These are phyloP conservation scores for Agrotis ipsilon DNA, from an alignment of 2,888 invertebrate genomes.

Conservation along the genomic window DNA sequence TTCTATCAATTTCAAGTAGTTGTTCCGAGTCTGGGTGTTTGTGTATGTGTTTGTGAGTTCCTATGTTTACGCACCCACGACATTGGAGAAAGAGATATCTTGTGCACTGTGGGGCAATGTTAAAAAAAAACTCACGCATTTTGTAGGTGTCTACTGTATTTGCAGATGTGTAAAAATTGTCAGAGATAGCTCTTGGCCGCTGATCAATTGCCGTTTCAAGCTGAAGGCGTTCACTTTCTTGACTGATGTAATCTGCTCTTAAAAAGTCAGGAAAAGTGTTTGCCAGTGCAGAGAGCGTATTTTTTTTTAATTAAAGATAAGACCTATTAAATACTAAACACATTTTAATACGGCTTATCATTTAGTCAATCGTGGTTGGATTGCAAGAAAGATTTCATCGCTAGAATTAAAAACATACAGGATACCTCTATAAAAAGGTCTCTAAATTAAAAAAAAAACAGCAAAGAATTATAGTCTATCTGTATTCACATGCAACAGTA, in stretches of 20 bases:
- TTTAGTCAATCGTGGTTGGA: background rate
- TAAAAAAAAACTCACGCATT: too few species aligned
- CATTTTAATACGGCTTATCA: background rate
- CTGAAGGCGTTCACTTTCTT: background rate
- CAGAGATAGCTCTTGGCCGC: background rate
- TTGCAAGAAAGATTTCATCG: slow-evolving; percentile 1
- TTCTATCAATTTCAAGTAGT: too few species aligned
- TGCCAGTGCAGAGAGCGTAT: too few species aligned
- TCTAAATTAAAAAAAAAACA: slow-evolving; percentile 11
- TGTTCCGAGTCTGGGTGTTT: too few species aligned
- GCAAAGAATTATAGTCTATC: slow-evolving; percentile 19
- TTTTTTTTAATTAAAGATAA: too few species aligned
- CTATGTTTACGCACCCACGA: too few species aligned
- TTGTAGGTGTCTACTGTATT: too few species aligned
- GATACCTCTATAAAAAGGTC: background rate
- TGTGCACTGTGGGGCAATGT: too few species aligned
- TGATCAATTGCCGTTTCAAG: background rate
- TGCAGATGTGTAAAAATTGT: too few species aligned
- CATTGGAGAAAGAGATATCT: too few species aligned
- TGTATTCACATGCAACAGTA: slow-evolving; percentile 29
- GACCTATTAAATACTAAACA: background rate
- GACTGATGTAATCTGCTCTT: too few species aligned
- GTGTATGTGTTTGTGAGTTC: too few species aligned
- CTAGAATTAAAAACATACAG: slow-evolving; percentile 1
- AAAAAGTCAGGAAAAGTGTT: background rate